Evolutionary conservation across 2,113 vertebrate genomes (phyloP).

Genomic region (Sinosuthora webbiana): DNA sequence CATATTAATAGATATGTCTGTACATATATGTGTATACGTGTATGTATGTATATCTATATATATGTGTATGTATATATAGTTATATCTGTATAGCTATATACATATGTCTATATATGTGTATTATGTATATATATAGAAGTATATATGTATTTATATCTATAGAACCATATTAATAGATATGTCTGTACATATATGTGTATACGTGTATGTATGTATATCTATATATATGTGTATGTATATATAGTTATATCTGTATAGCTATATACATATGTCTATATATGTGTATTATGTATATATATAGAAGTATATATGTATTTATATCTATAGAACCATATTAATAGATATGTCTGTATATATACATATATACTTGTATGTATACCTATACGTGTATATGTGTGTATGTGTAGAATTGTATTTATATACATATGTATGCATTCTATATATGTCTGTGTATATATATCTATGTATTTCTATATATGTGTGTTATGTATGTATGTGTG

Average conservation of each 20-base stretch:
- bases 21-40: neutral
- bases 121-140: neutral
- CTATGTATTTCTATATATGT: neutral
- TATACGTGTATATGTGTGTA: too few species aligned
- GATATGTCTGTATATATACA: neutral
- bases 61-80: neutral
- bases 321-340: neutral
- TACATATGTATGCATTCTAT: too few species aligned
- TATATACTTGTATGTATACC: neutral
- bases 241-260: too few species aligned
- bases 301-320: neutral
- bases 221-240: neutral
- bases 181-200: neutral
- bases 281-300: neutral
- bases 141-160: neutral
- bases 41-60: too few species aligned
- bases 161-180: neutral
- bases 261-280: neutral
- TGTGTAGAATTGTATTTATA: too few species aligned
- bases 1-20: neutral
- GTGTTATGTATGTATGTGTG: neutral
- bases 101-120: neutral
- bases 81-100: too few species aligned
- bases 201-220: too few species aligned
- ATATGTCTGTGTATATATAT: neutral